Conservation (phyloP, 2,113 vertebrate species). For the Notechis scutatus region DNA sequence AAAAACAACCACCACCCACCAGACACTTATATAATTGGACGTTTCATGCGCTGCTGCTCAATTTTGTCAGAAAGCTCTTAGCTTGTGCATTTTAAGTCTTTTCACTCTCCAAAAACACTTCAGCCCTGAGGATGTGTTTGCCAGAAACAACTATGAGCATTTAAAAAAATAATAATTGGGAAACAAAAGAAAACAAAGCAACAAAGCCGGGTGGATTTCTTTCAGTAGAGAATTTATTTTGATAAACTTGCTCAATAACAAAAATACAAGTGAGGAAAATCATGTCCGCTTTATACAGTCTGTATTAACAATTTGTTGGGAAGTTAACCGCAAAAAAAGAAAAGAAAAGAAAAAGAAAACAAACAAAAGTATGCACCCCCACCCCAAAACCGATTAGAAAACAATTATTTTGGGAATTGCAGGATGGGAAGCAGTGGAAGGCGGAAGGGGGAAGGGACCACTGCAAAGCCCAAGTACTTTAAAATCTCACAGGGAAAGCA, state of each 20-base stretch:
- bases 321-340: constrained; percentile 59
- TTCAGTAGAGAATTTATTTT: constrained; percentile 84
- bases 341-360: neutral
- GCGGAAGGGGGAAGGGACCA: constrained; percentile 43
- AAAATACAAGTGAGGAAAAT: constrained; percentile 86
- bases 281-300: constrained; percentile 81
- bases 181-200: neutral
- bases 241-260: constrained; percentile 85
- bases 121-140: neutral
- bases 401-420: constrained; percentile 59
- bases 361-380: neutral
- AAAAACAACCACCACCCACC: too few relatives aligned
- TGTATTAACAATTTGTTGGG: constrained; percentile 75
- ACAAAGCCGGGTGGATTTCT: constrained; percentile 32
- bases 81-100: neutral
- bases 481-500: constrained; percentile 32
- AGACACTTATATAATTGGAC: neutral
- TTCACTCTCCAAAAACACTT: neutral
- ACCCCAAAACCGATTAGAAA: constrained; percentile 67
- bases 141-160: accelerated
- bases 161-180: neutral
- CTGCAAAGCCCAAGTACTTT: constrained; percentile 61
- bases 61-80: neutral
- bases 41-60: neutral
- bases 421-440: constrained; percentile 32